Evolutionary conservation across 1,140 invertebrate genomes (phyloP).

Genomic region (Lethocerus indicus): DNA sequence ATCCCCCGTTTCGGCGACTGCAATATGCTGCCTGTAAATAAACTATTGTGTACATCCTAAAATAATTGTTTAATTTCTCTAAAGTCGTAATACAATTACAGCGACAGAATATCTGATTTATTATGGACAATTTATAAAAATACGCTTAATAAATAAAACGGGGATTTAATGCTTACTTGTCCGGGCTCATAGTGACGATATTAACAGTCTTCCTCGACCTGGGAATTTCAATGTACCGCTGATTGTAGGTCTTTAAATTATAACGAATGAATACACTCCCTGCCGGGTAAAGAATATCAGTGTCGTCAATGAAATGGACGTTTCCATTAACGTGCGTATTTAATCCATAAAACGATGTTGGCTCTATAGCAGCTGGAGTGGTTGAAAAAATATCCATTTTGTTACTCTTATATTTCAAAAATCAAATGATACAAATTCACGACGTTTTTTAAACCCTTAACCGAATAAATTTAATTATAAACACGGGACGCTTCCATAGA

Average conservation of each 20-base stretch:
- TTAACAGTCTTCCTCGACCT: constrained; percentile 1
- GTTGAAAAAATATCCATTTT: no score
- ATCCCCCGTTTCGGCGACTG: constrained; percentile 31
- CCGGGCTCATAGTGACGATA: not conserved
- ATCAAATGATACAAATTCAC: no score
- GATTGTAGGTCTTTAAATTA: constrained; percentile 24
- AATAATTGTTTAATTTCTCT: not conserved
- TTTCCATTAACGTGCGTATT: constrained; percentile 38
- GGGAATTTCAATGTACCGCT: constrained; percentile 5
- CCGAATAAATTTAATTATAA: no score
- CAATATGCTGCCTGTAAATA: constrained; percentile 33
- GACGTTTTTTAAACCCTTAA: no score
- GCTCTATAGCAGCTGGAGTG: no score
- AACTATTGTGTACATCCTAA: constrained; percentile 1
- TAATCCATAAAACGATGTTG: constrained; percentile 25
- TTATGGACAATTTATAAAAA: not conserved
- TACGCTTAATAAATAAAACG: not conserved
- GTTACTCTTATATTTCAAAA: no score
- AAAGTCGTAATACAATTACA: not conserved
- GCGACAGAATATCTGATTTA: not conserved
- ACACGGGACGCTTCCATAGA: no score
- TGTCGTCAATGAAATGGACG: constrained; percentile 42
- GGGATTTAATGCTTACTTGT: not conserved
- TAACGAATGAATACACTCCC: constrained; percentile 45
- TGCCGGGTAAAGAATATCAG: constrained; percentile 47